Evolutionary conservation across 2,113 vertebrate genomes (phyloP).

Genomic region (Syngnathus typhle): DNA sequence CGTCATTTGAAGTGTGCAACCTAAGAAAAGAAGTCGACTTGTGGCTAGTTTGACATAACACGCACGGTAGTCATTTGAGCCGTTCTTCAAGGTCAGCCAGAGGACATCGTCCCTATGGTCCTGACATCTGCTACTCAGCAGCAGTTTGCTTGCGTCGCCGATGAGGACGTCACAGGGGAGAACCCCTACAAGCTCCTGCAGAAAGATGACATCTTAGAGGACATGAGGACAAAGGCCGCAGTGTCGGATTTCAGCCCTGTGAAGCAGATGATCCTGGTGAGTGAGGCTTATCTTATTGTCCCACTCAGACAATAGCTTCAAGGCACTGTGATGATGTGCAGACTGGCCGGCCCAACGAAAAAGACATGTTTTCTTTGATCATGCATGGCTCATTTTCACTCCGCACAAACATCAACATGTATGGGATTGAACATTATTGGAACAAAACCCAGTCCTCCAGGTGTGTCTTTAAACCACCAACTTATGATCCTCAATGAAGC

Average conservation of each 20-base stretch:
- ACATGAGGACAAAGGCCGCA: slow-evolving; percentile 78
- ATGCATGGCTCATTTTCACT: neutral
- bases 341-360: slow-evolving; percentile 18
- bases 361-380: neutral
- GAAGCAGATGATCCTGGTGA: slow-evolving; percentile 77
- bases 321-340: slow-evolving; percentile 31
- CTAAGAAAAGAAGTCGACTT: neutral
- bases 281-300: slow-evolving; percentile 61
- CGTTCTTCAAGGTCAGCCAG: slow-evolving; percentile 71
- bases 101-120: slow-evolving; percentile 80
- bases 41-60: neutral
- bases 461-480: neutral
- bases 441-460: neutral
- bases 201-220: slow-evolving; percentile 81
- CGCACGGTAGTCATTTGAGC: neutral
- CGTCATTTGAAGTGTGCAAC: neutral
- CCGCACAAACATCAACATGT: neutral
- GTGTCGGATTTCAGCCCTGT: slow-evolving; percentile 86
- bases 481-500: neutral
- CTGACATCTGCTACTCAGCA: slow-evolving; percentile 85
- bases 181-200: slow-evolving; percentile 79
- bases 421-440: too few species aligned
- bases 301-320: slow-evolving; percentile 21
- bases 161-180: slow-evolving; percentile 80
- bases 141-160: slow-evolving; percentile 76